Percentiles rank a stretch among this genome's conserved stretches.
Evolutionary conservation across 2,113 vertebrate species (phyloP).

Genomic region (Abramis brama): DNA sequence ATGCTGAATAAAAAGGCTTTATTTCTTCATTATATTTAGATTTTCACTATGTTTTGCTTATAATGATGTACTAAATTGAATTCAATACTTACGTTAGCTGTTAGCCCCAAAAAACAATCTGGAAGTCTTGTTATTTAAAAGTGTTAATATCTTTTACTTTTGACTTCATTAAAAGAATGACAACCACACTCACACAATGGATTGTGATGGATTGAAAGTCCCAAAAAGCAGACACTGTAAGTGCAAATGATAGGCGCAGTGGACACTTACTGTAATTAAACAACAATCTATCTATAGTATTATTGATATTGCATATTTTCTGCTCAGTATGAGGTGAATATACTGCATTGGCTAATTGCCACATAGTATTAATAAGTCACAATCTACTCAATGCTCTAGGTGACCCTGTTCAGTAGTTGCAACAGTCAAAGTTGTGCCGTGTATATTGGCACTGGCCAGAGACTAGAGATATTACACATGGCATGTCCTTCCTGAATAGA

Average conservation of each 20-base stretch:
- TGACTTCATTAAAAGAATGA: too few relatives aligned
- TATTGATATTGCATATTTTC: not conserved
- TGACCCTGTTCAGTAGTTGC: constrained; percentile 63
- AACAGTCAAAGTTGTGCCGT: constrained; percentile 63
- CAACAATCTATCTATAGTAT: not conserved
- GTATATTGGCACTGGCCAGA: constrained; percentile 75
- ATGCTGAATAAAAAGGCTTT: not conserved
- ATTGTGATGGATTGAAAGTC: too few relatives aligned
- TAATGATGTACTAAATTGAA: too few relatives aligned
- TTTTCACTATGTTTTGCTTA: too few relatives aligned
- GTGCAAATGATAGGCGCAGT: too few relatives aligned
- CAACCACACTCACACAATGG: too few relatives aligned
- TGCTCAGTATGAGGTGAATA: not conserved
- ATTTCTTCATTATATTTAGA: not conserved
- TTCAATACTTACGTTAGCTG: too few relatives aligned
- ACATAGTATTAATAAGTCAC: not conserved
- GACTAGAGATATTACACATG: constrained; percentile 76
- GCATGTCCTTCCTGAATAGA: constrained; percentile 69
- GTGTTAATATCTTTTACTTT: too few relatives aligned
- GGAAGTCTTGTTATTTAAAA: too few relatives aligned
- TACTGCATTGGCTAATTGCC: not conserved
- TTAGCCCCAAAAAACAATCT: too few relatives aligned
- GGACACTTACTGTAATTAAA: too few relatives aligned
- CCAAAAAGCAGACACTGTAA: too few relatives aligned
- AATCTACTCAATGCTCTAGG: constrained; percentile 50